These are phyloP conservation scores for Beroe ovata DNA, from an alignment of 37 sponge, comb jelly and placozoan genomes.

Conservation along the genomic window DNA sequence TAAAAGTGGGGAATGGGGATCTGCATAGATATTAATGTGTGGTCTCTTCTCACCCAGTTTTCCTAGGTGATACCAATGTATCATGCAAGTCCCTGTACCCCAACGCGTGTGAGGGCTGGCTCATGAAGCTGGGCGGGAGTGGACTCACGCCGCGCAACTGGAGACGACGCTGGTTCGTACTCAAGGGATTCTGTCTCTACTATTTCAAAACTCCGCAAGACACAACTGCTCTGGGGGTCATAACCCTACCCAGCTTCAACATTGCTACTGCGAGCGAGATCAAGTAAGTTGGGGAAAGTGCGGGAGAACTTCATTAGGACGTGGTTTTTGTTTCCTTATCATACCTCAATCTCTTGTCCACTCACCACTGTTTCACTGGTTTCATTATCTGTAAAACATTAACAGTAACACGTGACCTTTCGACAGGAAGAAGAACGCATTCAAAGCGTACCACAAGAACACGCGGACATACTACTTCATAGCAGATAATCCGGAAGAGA, in stretches of 20 bases:
- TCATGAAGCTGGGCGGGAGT: constrained; percentile 53
- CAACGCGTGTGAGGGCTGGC: constrained; percentile 57
- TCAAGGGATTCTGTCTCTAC: constrained; percentile 64
- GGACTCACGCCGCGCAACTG: constrained; percentile 42
- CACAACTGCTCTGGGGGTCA: constrained; percentile 50
- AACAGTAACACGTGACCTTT: no score
- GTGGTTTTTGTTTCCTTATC: not conserved
- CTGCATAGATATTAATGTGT: no score
- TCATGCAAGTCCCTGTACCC: constrained; percentile 59
- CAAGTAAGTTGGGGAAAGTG: constrained; percentile 25
- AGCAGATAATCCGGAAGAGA: constrained; percentile 13
- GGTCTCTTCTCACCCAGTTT: no score
- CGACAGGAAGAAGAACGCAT: constrained; percentile 65
- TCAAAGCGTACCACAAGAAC: constrained; percentile 64
- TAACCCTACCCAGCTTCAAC: constrained; percentile 59
- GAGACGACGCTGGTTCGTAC: constrained; percentile 50
- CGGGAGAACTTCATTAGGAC: no score
- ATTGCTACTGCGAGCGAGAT: constrained; percentile 48
- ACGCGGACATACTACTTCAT: constrained; percentile 53
- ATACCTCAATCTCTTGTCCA: not conserved
- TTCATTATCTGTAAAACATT: no score
- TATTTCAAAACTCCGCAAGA: constrained; percentile 62
- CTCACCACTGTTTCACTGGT: not conserved
- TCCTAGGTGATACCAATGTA: constrained; percentile 63
- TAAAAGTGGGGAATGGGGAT: no score